Evolutionary conservation across 2,113 vertebrate species (phyloP).

Genomic region (Muntiacus muntjak): DNA sequence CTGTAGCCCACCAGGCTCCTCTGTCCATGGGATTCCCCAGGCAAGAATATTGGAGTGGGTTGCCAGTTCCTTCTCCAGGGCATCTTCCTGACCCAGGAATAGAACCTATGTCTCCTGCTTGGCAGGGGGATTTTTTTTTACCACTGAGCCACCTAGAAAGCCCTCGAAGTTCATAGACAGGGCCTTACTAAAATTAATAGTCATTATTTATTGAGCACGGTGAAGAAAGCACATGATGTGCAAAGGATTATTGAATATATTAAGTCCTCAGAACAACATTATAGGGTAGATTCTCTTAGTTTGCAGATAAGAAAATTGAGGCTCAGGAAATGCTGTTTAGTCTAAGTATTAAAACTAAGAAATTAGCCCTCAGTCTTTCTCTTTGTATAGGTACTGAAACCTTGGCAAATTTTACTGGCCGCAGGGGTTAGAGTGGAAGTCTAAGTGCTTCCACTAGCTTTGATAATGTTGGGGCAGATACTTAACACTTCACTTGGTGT

Average conservation of each 20-base stretch:
- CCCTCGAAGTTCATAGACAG: not conserved
- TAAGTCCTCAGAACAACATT: not conserved
- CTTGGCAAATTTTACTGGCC: not conserved
- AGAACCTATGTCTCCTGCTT: not conserved
- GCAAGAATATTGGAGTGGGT: not conserved
- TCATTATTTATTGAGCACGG: not conserved
- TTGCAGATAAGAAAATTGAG: not conserved
- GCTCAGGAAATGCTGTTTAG: not conserved
- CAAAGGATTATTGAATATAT: not conserved
- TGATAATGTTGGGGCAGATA: fast-evolving
- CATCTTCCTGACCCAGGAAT: not conserved
- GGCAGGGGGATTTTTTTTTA: not conserved
- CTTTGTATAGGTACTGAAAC: not conserved
- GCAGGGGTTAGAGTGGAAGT: fast-evolving
- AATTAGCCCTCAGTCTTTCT: not conserved
- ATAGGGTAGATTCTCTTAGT: not conserved
- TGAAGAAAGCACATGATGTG: not conserved
- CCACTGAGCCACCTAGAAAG: not conserved
- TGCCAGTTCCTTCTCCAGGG: not conserved
- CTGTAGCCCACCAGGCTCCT: not conserved
- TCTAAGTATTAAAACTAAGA: not conserved
- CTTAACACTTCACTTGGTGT: not conserved
- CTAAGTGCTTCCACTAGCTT: not conserved
- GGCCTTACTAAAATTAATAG: not conserved
- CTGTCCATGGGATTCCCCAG: not conserved